A percentile compares a stretch with the other conserved stretches of the same genome.
Evolutionary conservation across 2,888 invertebrate species (phyloP).

Genomic region (Drosophila antonietae): DNA sequence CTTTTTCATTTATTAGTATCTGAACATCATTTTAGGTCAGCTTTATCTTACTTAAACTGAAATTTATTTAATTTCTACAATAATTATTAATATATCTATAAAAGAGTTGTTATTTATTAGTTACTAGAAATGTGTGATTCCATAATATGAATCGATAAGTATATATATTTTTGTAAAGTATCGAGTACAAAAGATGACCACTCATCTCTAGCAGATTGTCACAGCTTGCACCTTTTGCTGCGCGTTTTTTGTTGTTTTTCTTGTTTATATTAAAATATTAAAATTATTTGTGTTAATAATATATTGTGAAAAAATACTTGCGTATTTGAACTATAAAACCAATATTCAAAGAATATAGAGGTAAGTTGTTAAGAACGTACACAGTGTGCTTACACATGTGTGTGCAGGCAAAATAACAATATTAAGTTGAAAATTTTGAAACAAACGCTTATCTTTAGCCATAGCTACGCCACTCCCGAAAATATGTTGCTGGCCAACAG

Average conservation of each 20-base stretch:
- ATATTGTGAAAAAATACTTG: conserved; percentile 10
- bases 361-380: conserved; percentile 46
- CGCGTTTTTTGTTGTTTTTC: conserved; percentile 67
- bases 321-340: conserved; percentile 4
- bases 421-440: conserved; percentile 25
- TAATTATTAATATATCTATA: background rate
- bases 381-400: conserved; percentile 1
- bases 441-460: conserved; percentile 44
- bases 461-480: conserved; percentile 64
- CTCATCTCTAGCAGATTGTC: conserved; percentile 26
- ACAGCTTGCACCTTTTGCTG: conserved; percentile 45
- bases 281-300: conserved; percentile 24
- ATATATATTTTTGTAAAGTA: background rate
- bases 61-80: background rate
- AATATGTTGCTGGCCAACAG: conserved; percentile 35
- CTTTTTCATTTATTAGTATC: background rate
- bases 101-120: background rate
- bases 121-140: background rate
- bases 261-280: conserved; percentile 57
- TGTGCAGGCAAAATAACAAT: conserved; percentile 9
- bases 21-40: background rate
- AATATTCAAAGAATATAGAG: conserved; percentile 33
- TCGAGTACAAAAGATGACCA: background rate
- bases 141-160: background rate
- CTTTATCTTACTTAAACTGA: background rate